phyloP scores from a whole-genome alignment of 2,888 invertebrate genomes.

The Schizaphis graminum region DNA sequence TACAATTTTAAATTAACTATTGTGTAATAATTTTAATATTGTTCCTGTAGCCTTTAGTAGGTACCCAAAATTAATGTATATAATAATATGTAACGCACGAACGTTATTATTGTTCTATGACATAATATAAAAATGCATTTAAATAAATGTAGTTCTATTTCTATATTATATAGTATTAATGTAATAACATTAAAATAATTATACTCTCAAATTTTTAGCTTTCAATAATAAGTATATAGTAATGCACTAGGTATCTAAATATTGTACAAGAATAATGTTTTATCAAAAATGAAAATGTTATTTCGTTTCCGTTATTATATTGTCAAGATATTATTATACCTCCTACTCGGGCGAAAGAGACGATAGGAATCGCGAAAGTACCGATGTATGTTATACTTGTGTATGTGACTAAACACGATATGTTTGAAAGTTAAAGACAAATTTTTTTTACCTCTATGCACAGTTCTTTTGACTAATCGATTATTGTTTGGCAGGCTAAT shows the following conservation, averaged over 20 bases:
- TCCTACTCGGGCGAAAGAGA: neutral
- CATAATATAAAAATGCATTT: neutral
- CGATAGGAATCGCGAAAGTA: slow-evolving; percentile 40
- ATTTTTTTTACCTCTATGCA: neutral
- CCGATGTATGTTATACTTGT: neutral
- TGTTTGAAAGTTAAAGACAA: slow-evolving; percentile 22
- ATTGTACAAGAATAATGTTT: neutral
- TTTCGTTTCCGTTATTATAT: neutral
- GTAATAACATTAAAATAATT: neutral
- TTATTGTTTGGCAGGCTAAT: slow-evolving; percentile 7
- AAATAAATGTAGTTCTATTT: neutral
- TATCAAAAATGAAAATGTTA: neutral
- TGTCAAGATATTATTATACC: neutral
- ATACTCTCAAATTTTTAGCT: neutral
- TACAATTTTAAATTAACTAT: neutral
- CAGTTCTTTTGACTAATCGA: slow-evolving; percentile 9
- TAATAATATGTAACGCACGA: neutral
- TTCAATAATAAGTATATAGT: neutral
- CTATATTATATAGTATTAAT: neutral
- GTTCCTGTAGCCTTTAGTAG: neutral
- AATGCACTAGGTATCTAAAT: neutral
- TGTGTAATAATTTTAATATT: neutral
- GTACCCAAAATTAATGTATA: neutral
- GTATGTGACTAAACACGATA: neutral
- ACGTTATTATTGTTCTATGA: neutral